phyloP scores from a whole-genome alignment of 2,797 vertebrate genomes.

The Brachyrhaphis roseni region DNA sequence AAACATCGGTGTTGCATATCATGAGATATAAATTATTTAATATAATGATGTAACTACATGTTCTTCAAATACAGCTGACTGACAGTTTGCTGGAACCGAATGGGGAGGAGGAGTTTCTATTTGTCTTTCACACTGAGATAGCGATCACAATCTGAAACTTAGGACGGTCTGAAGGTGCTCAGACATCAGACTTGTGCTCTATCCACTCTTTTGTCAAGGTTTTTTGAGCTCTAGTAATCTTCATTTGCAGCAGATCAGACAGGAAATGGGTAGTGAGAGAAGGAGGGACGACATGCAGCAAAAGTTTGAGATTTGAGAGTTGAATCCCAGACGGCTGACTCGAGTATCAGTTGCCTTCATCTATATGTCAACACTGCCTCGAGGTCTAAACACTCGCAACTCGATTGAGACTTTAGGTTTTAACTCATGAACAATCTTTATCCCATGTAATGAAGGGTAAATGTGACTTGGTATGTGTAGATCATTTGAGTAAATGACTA shows the following conservation, averaged over 20 bases:
- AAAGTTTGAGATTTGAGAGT: no score
- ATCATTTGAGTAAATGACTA: slow-evolving; percentile 2
- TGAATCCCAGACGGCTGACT: no score
- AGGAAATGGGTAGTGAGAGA: no score
- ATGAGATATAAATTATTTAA: background rate
- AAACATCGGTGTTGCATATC: background rate
- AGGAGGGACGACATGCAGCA: no score
- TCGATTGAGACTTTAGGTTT: background rate
- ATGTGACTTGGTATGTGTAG: background rate
- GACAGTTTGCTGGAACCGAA: background rate
- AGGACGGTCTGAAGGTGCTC: background rate
- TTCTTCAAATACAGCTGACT: background rate
- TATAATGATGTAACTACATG: background rate
- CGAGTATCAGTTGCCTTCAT: no score
- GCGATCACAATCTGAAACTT: background rate
- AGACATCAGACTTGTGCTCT: background rate
- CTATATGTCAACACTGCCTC: no score
- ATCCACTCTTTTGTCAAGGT: background rate
- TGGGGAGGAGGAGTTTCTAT: background rate
- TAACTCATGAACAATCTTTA: slow-evolving; percentile 1
- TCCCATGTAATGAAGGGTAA: background rate
- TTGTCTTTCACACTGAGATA: background rate
- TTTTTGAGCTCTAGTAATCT: no score
- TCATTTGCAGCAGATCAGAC: no score
- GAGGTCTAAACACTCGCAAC: background rate